Percentiles rank a stretch among this genome's conserved stretches.
These are phyloP conservation scores for Melanostoma mellinum DNA, from an alignment of 2,888 invertebrate genomes.

Conservation along the genomic window DNA sequence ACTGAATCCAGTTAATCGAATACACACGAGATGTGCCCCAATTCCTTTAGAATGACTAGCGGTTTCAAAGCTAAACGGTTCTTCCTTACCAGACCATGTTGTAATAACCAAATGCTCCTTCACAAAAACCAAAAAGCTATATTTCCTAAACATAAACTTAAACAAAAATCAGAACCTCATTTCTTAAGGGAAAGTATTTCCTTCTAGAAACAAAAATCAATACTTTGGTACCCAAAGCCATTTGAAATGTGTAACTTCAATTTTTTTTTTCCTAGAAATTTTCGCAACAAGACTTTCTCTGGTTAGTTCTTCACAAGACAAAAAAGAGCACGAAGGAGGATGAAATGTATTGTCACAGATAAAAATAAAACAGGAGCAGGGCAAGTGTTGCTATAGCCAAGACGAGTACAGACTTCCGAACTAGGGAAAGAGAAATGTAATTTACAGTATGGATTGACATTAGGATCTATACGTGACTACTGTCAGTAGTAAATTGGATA, in stretches of 20 bases:
- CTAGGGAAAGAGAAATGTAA: conserved; percentile 54
- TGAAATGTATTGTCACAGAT: conserved; percentile 66
- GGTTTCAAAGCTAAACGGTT: too few species aligned
- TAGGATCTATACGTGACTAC: conserved; percentile 66
- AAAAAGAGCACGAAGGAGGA: conserved; percentile 20
- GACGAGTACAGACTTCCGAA: background rate
- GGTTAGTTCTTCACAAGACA: background rate
- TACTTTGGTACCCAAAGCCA: too few species aligned
- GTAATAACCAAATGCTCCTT: too few species aligned
- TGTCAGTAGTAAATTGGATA: conserved; percentile 69
- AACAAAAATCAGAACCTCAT: too few species aligned
- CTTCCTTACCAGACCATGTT: too few species aligned
- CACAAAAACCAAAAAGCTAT: too few species aligned
- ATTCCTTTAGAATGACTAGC: too few species aligned
- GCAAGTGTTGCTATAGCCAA: conserved; percentile 2
- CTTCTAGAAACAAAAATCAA: too few species aligned
- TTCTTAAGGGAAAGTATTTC: too few species aligned
- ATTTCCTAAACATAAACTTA: too few species aligned
- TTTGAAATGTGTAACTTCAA: too few species aligned
- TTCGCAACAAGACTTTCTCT: conserved; percentile 21
- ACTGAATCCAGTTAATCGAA: too few species aligned
- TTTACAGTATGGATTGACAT: conserved; percentile 69
- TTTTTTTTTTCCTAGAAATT: conserved; percentile 18
- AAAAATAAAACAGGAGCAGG: conserved; percentile 52
- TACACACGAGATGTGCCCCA: background rate